Evolutionary conservation across 2,113 vertebrate genomes (phyloP).

Genomic region (Hyperopisus bebe): DNA sequence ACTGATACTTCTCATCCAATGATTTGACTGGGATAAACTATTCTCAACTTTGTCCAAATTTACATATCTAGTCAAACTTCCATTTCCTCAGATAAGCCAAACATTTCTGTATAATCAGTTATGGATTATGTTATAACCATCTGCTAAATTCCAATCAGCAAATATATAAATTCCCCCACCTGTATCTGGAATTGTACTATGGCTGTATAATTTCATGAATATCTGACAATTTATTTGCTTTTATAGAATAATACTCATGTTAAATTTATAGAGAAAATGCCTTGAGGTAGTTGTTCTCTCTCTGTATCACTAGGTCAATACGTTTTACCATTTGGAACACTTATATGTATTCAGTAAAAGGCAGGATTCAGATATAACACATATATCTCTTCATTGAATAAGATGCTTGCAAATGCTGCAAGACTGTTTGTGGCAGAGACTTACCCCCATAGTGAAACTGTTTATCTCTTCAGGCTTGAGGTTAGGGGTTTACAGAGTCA

Average conservation of each 20-base stretch:
- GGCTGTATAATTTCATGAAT: neutral
- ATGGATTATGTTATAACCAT: neutral
- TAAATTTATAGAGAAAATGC: neutral
- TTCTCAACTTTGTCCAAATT: neutral
- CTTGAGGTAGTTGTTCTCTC: neutral
- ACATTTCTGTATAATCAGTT: neutral
- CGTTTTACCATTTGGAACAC: neutral
- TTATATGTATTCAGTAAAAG: slow-evolving; percentile 26
- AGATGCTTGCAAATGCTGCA: slow-evolving; percentile 42
- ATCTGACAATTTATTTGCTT: slow-evolving; percentile 14
- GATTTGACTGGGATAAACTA: neutral
- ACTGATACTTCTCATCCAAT: neutral
- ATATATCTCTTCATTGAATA: slow-evolving; percentile 40
- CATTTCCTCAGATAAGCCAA: neutral
- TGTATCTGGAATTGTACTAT: neutral
- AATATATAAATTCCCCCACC: neutral
- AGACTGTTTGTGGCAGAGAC: slow-evolving; percentile 38
- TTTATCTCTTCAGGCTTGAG: slow-evolving; percentile 56
- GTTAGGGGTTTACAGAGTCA: slow-evolving; percentile 55
- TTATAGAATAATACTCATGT: neutral
- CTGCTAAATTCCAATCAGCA: neutral
- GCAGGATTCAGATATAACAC: slow-evolving; percentile 31
- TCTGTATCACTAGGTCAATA: neutral
- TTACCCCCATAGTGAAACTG: slow-evolving; percentile 37
- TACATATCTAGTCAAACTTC: neutral